A percentile compares a stretch with the other conserved stretches of the same genome.
Evolutionary conservation across 2,888 invertebrate genomes (phyloP).

Genomic region (Mesodorylaimus sp.): DNA sequence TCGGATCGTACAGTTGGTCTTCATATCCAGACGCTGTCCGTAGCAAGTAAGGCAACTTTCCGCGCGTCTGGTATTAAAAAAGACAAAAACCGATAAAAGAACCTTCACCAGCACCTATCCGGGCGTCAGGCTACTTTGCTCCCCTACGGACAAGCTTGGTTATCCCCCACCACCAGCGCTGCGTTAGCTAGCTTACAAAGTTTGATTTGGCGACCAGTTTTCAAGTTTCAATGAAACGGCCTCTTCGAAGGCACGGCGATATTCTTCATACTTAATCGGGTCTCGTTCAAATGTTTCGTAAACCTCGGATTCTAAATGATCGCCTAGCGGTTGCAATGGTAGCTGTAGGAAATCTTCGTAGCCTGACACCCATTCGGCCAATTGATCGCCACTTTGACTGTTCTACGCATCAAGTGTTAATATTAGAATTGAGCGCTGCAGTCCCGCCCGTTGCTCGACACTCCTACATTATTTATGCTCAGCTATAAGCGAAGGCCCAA

Average conservation of each 20-base stretch:
- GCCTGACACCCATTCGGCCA: slow-evolving; percentile 42
- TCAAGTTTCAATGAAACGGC: too few relatives aligned
- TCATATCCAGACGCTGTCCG: slow-evolving; percentile 1
- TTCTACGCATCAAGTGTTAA: too few relatives aligned
- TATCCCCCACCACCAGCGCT: too few relatives aligned
- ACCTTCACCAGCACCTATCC: too few relatives aligned
- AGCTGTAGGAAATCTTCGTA: slow-evolving; percentile 79
- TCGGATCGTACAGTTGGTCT: slow-evolving; percentile 3
- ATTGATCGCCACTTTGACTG: too few relatives aligned
- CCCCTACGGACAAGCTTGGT: too few relatives aligned
- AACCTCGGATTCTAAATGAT: slow-evolving; percentile 81
- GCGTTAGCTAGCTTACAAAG: too few relatives aligned
- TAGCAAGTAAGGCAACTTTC: background rate
- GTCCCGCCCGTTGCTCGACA: background rate
- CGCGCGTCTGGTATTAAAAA: too few relatives aligned
- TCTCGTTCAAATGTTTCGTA: slow-evolving; percentile 97
- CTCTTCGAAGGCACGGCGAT: slow-evolving; percentile 18
- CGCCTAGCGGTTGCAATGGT: slow-evolving; percentile 76
- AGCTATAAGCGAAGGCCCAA: background rate
- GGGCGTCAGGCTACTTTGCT: too few relatives aligned
- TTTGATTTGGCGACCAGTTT: too few relatives aligned
- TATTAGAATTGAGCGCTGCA: too few relatives aligned
- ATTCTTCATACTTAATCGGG: slow-evolving; percentile 64
- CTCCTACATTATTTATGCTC: background rate
- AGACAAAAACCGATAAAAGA: too few relatives aligned